phyloP scores from a whole-genome alignment of 2,113 vertebrate species.

The Ciconia maguari region DNA sequence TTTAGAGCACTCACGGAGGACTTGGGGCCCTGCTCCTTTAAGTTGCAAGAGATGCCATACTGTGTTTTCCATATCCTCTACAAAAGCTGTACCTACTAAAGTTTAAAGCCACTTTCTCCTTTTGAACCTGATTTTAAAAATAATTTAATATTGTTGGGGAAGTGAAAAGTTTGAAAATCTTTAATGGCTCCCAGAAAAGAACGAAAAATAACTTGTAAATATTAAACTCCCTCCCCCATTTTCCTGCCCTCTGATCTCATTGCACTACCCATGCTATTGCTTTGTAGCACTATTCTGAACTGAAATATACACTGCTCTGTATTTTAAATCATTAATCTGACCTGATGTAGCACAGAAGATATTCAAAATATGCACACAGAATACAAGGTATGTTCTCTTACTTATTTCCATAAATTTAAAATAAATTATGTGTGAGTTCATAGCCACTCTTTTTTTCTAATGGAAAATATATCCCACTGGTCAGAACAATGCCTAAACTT shows the following conservation, averaged over 20 bases:
- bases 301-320: neutral
- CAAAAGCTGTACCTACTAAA: neutral
- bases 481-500: neutral
- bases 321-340: neutral
- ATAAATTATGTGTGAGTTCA: neutral
- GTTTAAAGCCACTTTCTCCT: neutral
- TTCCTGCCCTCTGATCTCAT: neutral
- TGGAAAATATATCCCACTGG: neutral
- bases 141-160: neutral
- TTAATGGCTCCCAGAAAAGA: neutral
- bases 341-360: neutral
- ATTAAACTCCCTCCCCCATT: neutral
- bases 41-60: neutral
- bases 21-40: neutral
- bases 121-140: neutral
- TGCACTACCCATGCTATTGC: too few species aligned
- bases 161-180: neutral
- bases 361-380: neutral
- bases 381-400: neutral
- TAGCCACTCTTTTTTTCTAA: neutral
- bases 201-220: neutral
- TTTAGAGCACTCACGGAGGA: rapidly evolving
- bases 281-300: neutral
- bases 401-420: neutral
- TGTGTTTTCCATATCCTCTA: neutral